phyloP scores from a whole-genome alignment of 2,113 vertebrate genomes.

The Phrynocephalus versicolor region DNA sequence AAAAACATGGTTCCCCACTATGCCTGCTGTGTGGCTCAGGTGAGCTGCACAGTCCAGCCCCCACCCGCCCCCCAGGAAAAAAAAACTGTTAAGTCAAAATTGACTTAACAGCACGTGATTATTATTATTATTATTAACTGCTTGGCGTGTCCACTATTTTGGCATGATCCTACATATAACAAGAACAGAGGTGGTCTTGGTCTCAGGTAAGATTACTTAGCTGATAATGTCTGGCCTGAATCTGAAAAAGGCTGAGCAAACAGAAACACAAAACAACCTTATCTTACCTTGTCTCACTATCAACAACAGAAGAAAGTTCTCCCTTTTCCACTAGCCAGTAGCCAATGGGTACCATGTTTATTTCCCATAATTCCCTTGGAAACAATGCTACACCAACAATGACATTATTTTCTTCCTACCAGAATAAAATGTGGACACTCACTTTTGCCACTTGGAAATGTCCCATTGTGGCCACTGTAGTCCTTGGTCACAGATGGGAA shows the following conservation, averaged over 20 bases:
- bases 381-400: background rate
- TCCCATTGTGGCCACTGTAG: background rate
- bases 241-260: background rate
- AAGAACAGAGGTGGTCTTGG: background rate
- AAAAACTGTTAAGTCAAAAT: no score
- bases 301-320: background rate
- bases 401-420: background rate
- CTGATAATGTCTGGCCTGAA: background rate
- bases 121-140: no score
- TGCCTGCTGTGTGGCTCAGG: no score
- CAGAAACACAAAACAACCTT: background rate
- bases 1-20: no score
- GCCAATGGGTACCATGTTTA: background rate
- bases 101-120: no score
- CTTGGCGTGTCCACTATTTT: background rate
- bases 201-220: background rate
- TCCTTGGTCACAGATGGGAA: background rate
- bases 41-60: no score
- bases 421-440: no score
- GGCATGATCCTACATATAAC: no score
- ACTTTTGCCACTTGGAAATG: background rate
- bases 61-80: no score
- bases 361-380: background rate
- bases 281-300: background rate
- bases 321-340: background rate